phyloP scores from a whole-genome alignment of 2,113 vertebrate genomes.

The Sylvia atricapilla region DNA sequence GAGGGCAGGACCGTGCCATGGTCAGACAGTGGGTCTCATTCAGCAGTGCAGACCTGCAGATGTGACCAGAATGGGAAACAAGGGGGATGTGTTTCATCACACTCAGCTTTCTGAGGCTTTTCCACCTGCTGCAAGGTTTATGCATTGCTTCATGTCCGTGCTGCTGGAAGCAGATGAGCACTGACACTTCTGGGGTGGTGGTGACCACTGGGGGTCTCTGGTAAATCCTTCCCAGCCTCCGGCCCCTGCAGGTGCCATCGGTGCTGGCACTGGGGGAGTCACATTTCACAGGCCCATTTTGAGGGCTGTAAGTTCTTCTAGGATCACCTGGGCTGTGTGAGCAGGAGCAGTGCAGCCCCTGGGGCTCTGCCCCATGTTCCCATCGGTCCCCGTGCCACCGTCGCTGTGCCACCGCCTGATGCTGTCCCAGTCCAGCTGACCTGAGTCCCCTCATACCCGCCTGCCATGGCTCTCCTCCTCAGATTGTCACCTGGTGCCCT shows the following conservation, averaged over 20 bases:
- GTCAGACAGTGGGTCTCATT: neutral
- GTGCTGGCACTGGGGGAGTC: neutral
- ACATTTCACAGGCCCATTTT: neutral
- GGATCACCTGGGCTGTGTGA: neutral
- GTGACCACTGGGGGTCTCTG: neutral
- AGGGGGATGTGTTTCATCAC: neutral
- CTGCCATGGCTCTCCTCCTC: too few species aligned
- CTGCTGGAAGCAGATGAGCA: neutral
- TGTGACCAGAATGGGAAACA: neutral
- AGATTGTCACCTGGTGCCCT: neutral
- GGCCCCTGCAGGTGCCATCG: neutral
- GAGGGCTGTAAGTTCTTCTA: neutral
- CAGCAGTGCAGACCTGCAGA: neutral
- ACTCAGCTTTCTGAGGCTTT: neutral
- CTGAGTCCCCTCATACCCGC: neutral
- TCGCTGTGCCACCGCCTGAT: accelerated
- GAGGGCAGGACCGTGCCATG: accelerated
- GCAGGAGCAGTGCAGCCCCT: neutral
- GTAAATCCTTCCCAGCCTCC: neutral
- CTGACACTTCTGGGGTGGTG: neutral
- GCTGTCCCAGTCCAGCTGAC: neutral
- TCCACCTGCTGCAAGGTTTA: neutral
- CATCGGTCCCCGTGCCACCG: accelerated
- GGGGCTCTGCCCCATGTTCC: neutral
- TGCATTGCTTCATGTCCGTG: neutral